Conservation (phyloP, 2,113 vertebrate species). For the Polyodon spathula region DNA sequence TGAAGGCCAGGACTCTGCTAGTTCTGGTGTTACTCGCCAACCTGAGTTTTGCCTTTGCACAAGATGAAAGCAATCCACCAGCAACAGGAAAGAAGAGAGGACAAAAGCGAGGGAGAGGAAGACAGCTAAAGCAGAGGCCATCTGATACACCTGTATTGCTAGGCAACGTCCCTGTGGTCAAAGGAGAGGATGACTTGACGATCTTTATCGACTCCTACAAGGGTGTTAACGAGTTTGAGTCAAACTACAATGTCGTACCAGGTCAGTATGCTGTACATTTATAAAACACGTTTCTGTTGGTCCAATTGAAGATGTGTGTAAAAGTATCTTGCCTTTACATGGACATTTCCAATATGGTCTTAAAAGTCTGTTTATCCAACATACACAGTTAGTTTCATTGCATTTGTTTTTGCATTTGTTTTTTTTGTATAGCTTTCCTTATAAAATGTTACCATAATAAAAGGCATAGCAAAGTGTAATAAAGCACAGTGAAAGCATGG, state of each 20-base stretch:
- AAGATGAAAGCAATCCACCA: slow-evolving; percentile 25
- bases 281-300: background rate
- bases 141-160: background rate
- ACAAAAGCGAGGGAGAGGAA: slow-evolving; percentile 15
- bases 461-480: no score
- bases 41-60: slow-evolving; percentile 36
- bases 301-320: no score
- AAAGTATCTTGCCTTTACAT: no score
- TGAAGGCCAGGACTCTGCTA: slow-evolving; percentile 54
- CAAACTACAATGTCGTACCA: slow-evolving; percentile 72
- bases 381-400: no score
- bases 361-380: no score
- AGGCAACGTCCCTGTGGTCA: slow-evolving; percentile 28
- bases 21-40: slow-evolving; percentile 43
- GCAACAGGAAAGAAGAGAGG: slow-evolving; percentile 29
- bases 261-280: slow-evolving; percentile 51
- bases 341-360: no score
- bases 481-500: no score
- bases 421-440: no score
- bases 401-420: no score
- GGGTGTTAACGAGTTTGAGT: slow-evolving; percentile 53
- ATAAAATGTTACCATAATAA: no score
- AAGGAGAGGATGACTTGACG: slow-evolving; percentile 37
- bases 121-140: slow-evolving; percentile 11
- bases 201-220: slow-evolving; percentile 55